A percentile compares a stretch with the other conserved stretches of the same genome.
These are phyloP conservation scores for Crypturellus tataupa DNA, from an alignment of 2,797 vertebrate genomes.

Conservation along the genomic window DNA sequence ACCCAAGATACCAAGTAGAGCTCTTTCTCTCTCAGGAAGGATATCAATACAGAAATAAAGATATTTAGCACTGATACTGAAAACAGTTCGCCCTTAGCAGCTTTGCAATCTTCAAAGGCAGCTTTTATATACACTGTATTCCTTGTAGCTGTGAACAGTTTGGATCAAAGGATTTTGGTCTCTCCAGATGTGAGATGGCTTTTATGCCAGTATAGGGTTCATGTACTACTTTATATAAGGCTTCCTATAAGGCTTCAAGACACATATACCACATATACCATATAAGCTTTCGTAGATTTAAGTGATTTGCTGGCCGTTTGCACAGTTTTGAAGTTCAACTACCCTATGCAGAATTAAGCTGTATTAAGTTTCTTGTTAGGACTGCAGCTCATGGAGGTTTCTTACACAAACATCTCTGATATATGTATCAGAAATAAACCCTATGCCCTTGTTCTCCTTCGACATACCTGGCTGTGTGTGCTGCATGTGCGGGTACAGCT, in stretches of 20 bases:
- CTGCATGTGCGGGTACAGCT: background rate
- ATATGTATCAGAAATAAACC: background rate
- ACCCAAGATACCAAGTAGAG: background rate
- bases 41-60: background rate
- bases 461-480: background rate
- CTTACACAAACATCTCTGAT: background rate
- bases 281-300: background rate
- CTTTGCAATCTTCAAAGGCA: conserved; percentile 6
- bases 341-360: background rate
- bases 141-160: conserved; percentile 27
- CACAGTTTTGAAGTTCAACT: background rate
- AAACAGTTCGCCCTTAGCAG: background rate
- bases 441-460: background rate
- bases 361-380: background rate
- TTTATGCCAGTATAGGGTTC: background rate
- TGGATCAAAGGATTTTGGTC: background rate
- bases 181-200: background rate
- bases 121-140: background rate
- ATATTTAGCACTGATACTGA: background rate
- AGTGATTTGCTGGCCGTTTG: background rate
- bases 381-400: background rate
- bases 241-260: background rate
- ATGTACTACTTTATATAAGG: background rate
- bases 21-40: background rate
- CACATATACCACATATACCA: background rate